Conservation (phyloP, 1,140 invertebrate genomes). For the Idris sp. region DNA sequence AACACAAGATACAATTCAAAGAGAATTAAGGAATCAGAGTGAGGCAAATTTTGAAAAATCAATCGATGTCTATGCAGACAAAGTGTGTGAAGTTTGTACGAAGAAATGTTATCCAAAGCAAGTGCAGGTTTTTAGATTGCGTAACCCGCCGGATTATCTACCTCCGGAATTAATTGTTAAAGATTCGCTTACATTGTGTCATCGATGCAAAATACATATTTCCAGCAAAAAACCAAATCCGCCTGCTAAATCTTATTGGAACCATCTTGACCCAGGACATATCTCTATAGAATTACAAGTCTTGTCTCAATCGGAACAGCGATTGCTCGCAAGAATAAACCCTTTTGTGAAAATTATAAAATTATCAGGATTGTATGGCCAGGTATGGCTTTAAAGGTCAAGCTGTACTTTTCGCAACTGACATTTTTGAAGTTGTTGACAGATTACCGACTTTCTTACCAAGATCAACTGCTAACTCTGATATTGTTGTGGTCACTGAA, state of each 20-base stretch:
- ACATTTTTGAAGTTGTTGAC: slow-evolving; percentile 10
- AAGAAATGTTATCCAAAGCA: slow-evolving; percentile 10
- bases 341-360: slow-evolving; percentile 21
- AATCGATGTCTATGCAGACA: slow-evolving; percentile 2
- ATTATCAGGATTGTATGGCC: slow-evolving; percentile 19
- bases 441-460: slow-evolving; percentile 12
- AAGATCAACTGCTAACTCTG: neutral
- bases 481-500: slow-evolving; percentile 9
- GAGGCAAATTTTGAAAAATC: slow-evolving; percentile 5
- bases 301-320: slow-evolving; percentile 17
- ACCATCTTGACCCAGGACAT: slow-evolving; percentile 15
- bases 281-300: slow-evolving; percentile 11
- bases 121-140: neutral
- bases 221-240: slow-evolving; percentile 5
- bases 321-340: slow-evolving; percentile 10
- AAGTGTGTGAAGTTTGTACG: slow-evolving; percentile 17
- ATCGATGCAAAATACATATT: slow-evolving; percentile 3
- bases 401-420: slow-evolving; percentile 11
- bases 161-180: slow-evolving; percentile 2
- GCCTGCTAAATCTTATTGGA: slow-evolving; percentile 25
- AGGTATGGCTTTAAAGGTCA: slow-evolving; percentile 29
- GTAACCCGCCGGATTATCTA: neutral
- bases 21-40: too few relatives aligned
- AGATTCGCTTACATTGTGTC: neutral
- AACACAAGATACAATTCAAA: too few relatives aligned